phyloP scores from a whole-genome alignment of 2,113 vertebrate genomes.

The Ramphastos sulfuratus region DNA sequence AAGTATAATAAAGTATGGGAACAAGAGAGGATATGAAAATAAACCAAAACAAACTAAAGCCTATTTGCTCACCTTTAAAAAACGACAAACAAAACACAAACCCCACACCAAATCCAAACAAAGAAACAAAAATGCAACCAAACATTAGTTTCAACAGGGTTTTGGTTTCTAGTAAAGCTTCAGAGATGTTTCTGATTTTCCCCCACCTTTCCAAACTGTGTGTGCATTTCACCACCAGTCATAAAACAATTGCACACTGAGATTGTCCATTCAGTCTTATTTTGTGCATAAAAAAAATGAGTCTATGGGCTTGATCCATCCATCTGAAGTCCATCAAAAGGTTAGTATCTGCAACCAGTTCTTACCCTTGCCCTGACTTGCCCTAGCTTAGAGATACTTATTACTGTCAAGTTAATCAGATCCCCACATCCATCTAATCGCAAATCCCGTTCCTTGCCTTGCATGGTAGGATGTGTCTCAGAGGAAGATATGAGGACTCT shows the following conservation, averaged over 20 bases:
- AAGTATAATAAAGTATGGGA: neutral
- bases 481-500: neutral
- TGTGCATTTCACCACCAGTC: neutral
- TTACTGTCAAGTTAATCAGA: neutral
- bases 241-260: neutral
- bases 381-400: neutral
- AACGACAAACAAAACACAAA: neutral
- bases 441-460: neutral
- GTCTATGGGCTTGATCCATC: neutral
- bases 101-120: too few relatives aligned
- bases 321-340: neutral
- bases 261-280: neutral
- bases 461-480: neutral
- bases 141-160: too few relatives aligned
- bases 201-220: neutral
- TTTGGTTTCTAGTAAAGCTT: neutral
- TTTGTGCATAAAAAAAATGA: neutral
- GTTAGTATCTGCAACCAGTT: neutral
- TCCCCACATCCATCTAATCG: neutral
- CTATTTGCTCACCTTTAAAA: neutral
- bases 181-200: neutral
- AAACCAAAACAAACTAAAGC: neutral
- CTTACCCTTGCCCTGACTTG: neutral
- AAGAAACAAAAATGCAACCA: too few relatives aligned
- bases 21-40: neutral